Base-by-base conservation (phyloP, 2,113 vertebrate genomes). In the Ariopsis seemanni region DNA sequence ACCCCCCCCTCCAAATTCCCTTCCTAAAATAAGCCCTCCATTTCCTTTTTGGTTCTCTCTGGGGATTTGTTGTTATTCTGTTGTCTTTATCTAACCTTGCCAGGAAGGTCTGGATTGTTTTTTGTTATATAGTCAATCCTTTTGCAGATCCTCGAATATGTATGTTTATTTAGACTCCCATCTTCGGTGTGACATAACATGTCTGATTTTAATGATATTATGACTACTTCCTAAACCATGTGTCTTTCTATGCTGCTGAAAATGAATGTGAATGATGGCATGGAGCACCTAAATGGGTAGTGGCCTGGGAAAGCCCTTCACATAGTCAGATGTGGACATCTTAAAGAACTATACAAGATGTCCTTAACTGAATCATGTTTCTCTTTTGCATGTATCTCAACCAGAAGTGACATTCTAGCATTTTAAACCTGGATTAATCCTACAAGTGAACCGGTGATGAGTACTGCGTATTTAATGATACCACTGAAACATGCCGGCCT, bases 61-160 rank as follows among this genome's bases (percentile, higher is more conserved):
- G 91, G 93, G 93, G 93, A 94, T 90, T 87, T 92, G 88, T 93
- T 91, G 92, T 95, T 95, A 94, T 93, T 94, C 93, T 92, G 91
- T 84, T 89, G 93, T 93, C 93, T 83, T 22, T 93, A 94, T 94
- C 93, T 95, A 94, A 95, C 94, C 93, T 93, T 93, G 91, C 93
- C 92, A 92, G 92, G 90, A 94, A 92, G 93, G 92, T 94, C 94
- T 93, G 90, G 90, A 85, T 90, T 92, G 93, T 92, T 90, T 92
- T 94, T 65, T 90, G 94, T 92, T 82, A 74, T 88, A 87, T 89
- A 89, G 89, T 90, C 58, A 88, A 89, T 93, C 92, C 92, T 94
- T 95, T 94, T 94, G 92, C 80, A 77, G 89, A 91, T 91, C 86
- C 88, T 90, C 84, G 88, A 72, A 87, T 87, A 90, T 25, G 81